These are phyloP conservation scores for Halichoeres trimaculatus DNA, from an alignment of 2,113 vertebrate species.

Conservation along the genomic window DNA sequence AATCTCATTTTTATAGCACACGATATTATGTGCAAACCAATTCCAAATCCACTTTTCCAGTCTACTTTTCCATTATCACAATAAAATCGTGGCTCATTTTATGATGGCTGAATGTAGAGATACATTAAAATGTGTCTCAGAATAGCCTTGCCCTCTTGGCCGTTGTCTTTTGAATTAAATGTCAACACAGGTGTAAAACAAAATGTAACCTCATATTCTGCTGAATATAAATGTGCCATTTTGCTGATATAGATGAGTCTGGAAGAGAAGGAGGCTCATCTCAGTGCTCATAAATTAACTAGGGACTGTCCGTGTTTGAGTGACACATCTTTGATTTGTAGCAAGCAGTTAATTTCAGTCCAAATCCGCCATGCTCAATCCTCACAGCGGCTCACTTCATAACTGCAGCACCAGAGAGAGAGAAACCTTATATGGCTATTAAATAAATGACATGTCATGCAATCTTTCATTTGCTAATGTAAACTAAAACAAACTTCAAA, in stretches of 20 bases:
- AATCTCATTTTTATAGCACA: constrained; percentile 80
- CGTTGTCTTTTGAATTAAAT: constrained; percentile 81
- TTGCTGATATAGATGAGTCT: constrained; percentile 78
- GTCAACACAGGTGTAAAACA: constrained; percentile 82
- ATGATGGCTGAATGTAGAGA: constrained; percentile 75
- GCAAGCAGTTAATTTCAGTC: constrained; percentile 80
- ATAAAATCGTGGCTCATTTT: constrained; percentile 78
- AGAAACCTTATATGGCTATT: constrained; percentile 21
- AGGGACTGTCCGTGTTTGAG: constrained; percentile 71
- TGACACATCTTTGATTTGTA: constrained; percentile 83
- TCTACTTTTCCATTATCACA: constrained; percentile 82
- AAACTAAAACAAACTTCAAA: constrained; percentile 44
- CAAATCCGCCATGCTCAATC: constrained; percentile 73
- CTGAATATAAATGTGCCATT: constrained; percentile 82
- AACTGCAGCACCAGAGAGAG: constrained; percentile 15
- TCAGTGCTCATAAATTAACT: constrained; percentile 78
- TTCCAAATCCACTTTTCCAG: constrained; percentile 81
- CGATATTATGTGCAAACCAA: constrained; percentile 81
- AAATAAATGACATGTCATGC: constrained; percentile 63
- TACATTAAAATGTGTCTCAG: constrained; percentile 77
- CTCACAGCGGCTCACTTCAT: constrained; percentile 54
- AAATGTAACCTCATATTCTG: constrained; percentile 80
- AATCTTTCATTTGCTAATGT: constrained; percentile 60
- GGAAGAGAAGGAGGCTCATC: constrained; percentile 71
- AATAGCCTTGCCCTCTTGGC: constrained; percentile 78